phyloP scores from a whole-genome alignment of 1,140 invertebrate species.

The Dendrolimus kikuchii region DNA sequence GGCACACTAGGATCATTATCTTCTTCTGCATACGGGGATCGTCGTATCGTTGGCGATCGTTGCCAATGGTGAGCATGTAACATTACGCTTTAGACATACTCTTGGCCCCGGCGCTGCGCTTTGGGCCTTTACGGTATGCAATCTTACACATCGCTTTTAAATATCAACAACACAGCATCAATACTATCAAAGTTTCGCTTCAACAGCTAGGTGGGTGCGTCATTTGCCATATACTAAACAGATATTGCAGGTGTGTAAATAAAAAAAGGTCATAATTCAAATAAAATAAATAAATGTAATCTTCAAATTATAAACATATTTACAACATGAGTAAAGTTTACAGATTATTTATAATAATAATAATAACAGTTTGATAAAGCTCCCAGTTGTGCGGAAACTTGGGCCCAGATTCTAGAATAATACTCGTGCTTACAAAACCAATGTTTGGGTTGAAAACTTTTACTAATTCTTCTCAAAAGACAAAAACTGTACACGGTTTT shows the following conservation, averaged over 20 bases:
- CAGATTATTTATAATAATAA: slow-evolving; percentile 23
- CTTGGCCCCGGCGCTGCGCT: slow-evolving; percentile 16
- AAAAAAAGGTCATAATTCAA: slow-evolving; percentile 60
- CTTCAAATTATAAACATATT: slow-evolving; percentile 64
- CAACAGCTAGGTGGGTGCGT: slow-evolving; percentile 40
- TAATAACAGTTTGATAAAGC: slow-evolving; percentile 29
- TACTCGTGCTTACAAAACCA: too few relatives aligned
- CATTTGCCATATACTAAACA: slow-evolving; percentile 49
- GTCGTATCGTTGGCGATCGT: slow-evolving; percentile 37
- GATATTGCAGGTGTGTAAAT: slow-evolving; percentile 18
- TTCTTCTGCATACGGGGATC: slow-evolving; percentile 86
- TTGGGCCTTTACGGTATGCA: slow-evolving; percentile 1
- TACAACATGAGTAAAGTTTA: slow-evolving; percentile 57
- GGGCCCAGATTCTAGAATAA: background rate
- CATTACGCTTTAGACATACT: slow-evolving; percentile 60
- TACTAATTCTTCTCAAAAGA: too few relatives aligned
- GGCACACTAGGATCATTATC: slow-evolving; percentile 98
- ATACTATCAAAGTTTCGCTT: slow-evolving; percentile 17
- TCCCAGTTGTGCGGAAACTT: slow-evolving; percentile 16
- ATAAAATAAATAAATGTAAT: slow-evolving; percentile 72
- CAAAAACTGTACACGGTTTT: too few relatives aligned
- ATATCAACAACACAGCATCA: background rate
- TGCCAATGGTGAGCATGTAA: slow-evolving; percentile 45
- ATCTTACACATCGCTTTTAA: too few relatives aligned
- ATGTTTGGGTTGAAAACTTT: too few relatives aligned